These are phyloP conservation scores for Melanogrammus aeglefinus DNA, from an alignment of 2,797 vertebrate genomes.

Conservation along the genomic window DNA sequence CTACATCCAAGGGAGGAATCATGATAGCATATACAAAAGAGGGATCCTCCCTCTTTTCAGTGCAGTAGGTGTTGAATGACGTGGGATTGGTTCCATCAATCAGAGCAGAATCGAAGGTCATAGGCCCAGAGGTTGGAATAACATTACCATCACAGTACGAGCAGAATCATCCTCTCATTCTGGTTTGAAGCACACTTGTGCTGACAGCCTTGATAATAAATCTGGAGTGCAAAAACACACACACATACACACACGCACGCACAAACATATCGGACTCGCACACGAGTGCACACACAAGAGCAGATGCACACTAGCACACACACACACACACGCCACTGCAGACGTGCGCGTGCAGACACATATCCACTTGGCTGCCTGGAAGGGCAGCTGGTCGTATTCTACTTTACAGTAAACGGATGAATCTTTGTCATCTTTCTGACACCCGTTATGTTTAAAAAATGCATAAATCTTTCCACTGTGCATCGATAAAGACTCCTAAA, in stretches of 20 bases:
- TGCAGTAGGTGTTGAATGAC: background rate
- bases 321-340: background rate
- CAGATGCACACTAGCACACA: background rate
- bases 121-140: background rate
- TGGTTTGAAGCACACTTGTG: background rate
- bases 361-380: background rate
- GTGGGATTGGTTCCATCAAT: background rate
- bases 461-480: background rate
- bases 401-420: background rate
- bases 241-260: slow-evolving; percentile 9
- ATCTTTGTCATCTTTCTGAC: background rate
- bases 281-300: background rate
- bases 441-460: background rate
- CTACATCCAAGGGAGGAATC: background rate
- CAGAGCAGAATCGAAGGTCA: background rate
- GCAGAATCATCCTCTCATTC: background rate
- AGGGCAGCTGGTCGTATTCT: background rate
- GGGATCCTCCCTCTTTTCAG: background rate
- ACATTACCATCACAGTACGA: background rate
- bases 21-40: background rate
- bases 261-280: slow-evolving; percentile 13
- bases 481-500: background rate
- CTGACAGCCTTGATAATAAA: background rate
- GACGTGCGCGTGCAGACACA: background rate
- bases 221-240: background rate